Evolutionary conservation across 1,140 invertebrate species (phyloP).

Genomic region (Sinella curviseta): DNA sequence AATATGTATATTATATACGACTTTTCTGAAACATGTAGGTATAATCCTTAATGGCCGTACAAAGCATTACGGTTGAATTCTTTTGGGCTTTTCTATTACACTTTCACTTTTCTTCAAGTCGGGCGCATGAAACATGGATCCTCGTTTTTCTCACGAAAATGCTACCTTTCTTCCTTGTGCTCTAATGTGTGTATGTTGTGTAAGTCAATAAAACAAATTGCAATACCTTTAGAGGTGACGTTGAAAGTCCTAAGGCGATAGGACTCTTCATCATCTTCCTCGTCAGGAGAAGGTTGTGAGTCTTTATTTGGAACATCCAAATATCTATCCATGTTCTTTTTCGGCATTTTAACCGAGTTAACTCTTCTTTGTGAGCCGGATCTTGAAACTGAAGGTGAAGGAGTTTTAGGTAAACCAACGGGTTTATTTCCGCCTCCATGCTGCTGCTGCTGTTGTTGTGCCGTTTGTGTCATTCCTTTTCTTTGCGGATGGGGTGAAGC

Average conservation of each 20-base stretch:
- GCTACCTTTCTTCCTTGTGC: too few relatives aligned
- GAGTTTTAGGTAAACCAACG: slow-evolving; percentile 40
- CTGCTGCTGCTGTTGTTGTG: slow-evolving; percentile 17
- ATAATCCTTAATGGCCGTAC: too few relatives aligned
- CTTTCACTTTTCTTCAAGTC: too few relatives aligned
- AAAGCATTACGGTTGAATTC: too few relatives aligned
- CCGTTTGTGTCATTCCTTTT: slow-evolving; percentile 22
- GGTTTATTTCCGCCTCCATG: slow-evolving; percentile 35
- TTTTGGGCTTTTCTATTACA: too few relatives aligned
- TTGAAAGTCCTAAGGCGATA: slow-evolving; percentile 84
- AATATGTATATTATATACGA: too few relatives aligned
- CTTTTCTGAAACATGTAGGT: too few relatives aligned
- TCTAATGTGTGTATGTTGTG: too few relatives aligned
- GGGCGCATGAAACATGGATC: too few relatives aligned
- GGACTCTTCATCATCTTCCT: slow-evolving; percentile 73
- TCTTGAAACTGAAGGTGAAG: slow-evolving; percentile 42
- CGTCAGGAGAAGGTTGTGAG: slow-evolving; percentile 48
- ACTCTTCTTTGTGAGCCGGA: slow-evolving; percentile 39
- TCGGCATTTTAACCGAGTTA: slow-evolving; percentile 53
- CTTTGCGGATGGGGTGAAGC: slow-evolving; percentile 38
- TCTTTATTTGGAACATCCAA: slow-evolving; percentile 71
- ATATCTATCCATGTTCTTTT: slow-evolving; percentile 68
- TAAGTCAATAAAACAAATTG: slow-evolving; percentile 15
- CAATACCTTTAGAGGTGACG: slow-evolving; percentile 77
- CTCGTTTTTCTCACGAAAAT: too few relatives aligned